These are phyloP conservation scores for Dufourea novaeangliae DNA, from an alignment of 1,140 invertebrate species.

Conservation along the genomic window DNA sequence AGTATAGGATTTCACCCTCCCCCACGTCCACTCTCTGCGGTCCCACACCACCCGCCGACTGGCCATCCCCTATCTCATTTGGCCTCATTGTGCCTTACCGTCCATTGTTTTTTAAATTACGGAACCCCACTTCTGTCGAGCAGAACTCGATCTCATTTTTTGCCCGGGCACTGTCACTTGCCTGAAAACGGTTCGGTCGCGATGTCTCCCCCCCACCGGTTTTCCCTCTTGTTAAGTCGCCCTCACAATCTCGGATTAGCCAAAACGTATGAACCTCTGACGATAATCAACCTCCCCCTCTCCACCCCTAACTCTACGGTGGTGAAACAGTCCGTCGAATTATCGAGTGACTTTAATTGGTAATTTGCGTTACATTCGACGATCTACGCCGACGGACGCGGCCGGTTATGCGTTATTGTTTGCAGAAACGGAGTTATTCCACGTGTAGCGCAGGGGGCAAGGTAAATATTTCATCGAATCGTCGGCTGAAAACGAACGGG, in stretches of 20 bases:
- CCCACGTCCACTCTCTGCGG: conserved; percentile 56
- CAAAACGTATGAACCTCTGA: conserved; percentile 48
- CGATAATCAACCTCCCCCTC: conserved; percentile 53
- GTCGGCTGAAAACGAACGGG: not conserved
- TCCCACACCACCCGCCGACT: conserved; percentile 68
- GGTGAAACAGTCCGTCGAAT: conserved; percentile 37
- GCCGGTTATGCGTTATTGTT: not conserved
- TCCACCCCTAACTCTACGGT: conserved; percentile 5
- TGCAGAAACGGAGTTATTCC: conserved; percentile 27
- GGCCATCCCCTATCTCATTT: conserved; percentile 81
- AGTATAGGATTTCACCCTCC: conserved; percentile 80
- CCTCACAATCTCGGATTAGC: conserved; percentile 56
- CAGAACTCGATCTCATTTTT: conserved; percentile 78
- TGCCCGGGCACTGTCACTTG: conserved; percentile 74
- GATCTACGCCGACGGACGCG: too few relatives aligned
- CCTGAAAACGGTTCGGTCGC: conserved; percentile 72
- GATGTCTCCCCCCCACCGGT: too few relatives aligned
- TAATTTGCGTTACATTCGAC: conserved; percentile 34
- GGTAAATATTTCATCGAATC: conserved; percentile 39
- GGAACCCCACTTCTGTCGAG: conserved; percentile 77
- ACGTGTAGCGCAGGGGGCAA: conserved; percentile 18
- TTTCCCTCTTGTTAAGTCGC: conserved; percentile 46
- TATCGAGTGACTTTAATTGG: conserved; percentile 42
- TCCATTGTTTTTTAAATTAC: conserved; percentile 82
- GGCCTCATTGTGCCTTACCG: conserved; percentile 79